Percentiles rank a stretch among this genome's conserved stretches.
Evolutionary conservation across 2,888 invertebrate genomes (phyloP).

Genomic region (Tridacna gigas): DNA sequence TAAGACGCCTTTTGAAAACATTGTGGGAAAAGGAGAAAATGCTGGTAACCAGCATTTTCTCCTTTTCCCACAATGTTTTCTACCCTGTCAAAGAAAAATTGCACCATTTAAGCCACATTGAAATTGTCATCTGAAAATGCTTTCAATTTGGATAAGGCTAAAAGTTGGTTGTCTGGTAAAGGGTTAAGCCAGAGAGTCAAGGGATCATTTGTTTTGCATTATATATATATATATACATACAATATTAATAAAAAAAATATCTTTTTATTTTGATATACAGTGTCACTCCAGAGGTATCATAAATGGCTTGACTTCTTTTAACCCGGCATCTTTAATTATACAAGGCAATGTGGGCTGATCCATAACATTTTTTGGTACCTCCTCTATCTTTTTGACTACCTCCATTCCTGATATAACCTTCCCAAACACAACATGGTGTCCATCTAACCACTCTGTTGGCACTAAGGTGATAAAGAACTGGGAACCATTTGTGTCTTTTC

Average conservation of each 20-base stretch:
- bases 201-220: too few species aligned
- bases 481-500: constrained; percentile 95
- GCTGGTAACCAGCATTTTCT: too few species aligned
- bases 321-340: constrained; percentile 47
- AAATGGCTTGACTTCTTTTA: constrained; percentile 26
- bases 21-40: too few species aligned
- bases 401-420: constrained; percentile 92
- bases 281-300: constrained; percentile 4
- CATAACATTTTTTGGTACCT: constrained; percentile 89
- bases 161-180: not conserved
- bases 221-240: too few species aligned
- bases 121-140: too few species aligned
- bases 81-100: too few species aligned
- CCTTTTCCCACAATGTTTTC: not conserved
- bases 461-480: constrained; percentile 97
- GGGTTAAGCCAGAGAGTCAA: not conserved
- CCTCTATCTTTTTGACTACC: constrained; percentile 93
- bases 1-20: too few species aligned
- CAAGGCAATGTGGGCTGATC: constrained; percentile 88
- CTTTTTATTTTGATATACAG: not conserved
- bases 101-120: too few species aligned
- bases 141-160: too few species aligned
- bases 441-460: constrained; percentile 95
- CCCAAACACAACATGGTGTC: constrained; percentile 95
- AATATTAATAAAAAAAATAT: too few species aligned